Base-by-base conservation (phyloP, 2,888 invertebrate species). In the Ophioninae sp. region DNA sequence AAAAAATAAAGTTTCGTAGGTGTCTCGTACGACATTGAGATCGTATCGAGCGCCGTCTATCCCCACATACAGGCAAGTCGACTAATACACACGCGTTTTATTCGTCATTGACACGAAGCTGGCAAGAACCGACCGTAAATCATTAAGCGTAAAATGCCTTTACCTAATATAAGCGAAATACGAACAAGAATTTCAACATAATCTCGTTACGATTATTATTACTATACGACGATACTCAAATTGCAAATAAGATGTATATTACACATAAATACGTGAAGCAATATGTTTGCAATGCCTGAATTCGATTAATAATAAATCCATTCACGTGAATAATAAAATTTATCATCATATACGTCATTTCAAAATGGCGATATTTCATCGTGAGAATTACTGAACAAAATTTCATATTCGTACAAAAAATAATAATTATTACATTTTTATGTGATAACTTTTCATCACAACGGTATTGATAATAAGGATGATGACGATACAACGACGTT, bases 1-100 rank as follows among this genome's bases (percentile, higher is more conserved):
- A 17, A 17, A 51, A 51, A 51, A 51, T 30, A 44, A 44, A 9
- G 17, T 51, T 51, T 6, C 51, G 51, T 51, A 17, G 51, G 6
- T 17, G 13, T 51, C 17, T 51, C 6, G 13, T 2, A 51, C 17
- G 51, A 13, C 51, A 51, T 17, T 51, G 51, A 51, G 51, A 51
- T 51, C 44, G 7, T 68, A 68, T 68, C 44, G 68, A 68, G 13
- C 17, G 51, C 51, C 22, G 41, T 13, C 23, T 68, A 41, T 68
- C 68, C 22, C 13, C 41, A 9, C 6, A 2, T 8, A 3, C 22
- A 20, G 22, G 9, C 8, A 41, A 41, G n/a, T 41, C 9, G 13
- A 2, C 9, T 10, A 44, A 10, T 44, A 13, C 44, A 44, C 44
- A 13, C 44, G 13, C 44, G 2, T 44, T 44, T 44, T 44, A 44